phyloP scores from a whole-genome alignment of 2,888 invertebrate species.

The Hypomecis punctinalis region DNA sequence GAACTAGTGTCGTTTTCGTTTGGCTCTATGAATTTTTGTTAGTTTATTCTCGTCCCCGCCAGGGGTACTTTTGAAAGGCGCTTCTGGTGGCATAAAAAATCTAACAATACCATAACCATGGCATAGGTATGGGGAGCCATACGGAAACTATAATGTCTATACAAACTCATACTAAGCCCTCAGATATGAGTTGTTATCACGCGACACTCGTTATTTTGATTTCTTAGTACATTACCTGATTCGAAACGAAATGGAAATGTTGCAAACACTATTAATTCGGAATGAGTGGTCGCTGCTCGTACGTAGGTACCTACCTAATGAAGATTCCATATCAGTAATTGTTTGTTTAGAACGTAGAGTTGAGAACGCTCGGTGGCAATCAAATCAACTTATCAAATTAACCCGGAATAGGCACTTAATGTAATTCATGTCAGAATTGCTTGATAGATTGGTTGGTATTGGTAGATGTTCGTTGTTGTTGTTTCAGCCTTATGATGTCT shows the following conservation, averaged over 20 bases:
- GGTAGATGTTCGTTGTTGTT: too few species aligned
- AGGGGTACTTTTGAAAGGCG: too few species aligned
- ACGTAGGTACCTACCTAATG: conserved; percentile 39
- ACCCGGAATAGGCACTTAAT: conserved; percentile 36
- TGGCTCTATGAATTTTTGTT: too few species aligned
- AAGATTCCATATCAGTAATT: conserved; percentile 45
- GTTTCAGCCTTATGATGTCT: too few species aligned
- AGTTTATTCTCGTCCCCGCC: too few species aligned
- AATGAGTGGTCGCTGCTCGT: conserved; percentile 53
- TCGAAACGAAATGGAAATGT: conserved; percentile 70
- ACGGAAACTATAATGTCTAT: too few species aligned
- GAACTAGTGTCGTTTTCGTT: too few species aligned
- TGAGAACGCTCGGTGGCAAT: conserved; percentile 45
- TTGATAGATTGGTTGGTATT: conserved; percentile 4
- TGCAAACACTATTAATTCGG: conserved; percentile 68
- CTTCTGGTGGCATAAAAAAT: too few species aligned
- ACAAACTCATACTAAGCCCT: conserved; percentile 42
- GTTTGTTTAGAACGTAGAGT: conserved; percentile 42
- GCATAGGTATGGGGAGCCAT: too few species aligned
- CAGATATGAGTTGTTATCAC: conserved; percentile 59
- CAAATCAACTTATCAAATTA: conserved; percentile 45
- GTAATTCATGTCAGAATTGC: conserved; percentile 32
- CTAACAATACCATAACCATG: too few species aligned
- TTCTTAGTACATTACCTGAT: conserved; percentile 63
- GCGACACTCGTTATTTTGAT: conserved; percentile 77